These are phyloP conservation scores for Lates calcarifer DNA, from an alignment of 2,113 vertebrate genomes.

Conservation along the genomic window DNA sequence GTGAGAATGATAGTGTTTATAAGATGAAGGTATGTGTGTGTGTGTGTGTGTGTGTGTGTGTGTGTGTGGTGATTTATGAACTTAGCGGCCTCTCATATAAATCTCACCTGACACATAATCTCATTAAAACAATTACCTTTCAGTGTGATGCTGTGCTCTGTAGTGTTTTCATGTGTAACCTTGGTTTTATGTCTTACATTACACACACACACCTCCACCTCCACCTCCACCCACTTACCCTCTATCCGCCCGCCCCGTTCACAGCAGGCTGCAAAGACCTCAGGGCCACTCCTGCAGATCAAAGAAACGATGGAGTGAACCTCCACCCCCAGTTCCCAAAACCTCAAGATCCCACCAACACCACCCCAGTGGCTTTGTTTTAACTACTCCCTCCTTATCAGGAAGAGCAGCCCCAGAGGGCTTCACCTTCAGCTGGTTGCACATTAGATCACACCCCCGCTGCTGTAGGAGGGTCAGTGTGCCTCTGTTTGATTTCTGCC, in stretches of 20 bases:
- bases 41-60: constrained; percentile 10
- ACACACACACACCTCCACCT: constrained; percentile 17
- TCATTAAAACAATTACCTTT: constrained; percentile 42
- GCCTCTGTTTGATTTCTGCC: background rate
- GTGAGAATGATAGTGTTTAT: background rate
- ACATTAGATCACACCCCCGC: background rate
- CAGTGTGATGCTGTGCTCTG: background rate
- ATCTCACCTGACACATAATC: constrained; percentile 46
- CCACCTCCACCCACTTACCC: background rate
- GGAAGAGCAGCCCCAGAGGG: constrained; percentile 1
- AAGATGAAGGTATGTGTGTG: background rate
- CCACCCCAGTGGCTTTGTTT: background rate
- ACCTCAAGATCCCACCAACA: constrained; percentile 29
- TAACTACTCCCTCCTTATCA: no score
- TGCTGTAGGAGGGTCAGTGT: background rate
- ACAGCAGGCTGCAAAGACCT: constrained; percentile 59
- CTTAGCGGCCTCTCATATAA: constrained; percentile 27
- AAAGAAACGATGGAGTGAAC: constrained; percentile 50
- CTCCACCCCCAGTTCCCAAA: background rate
- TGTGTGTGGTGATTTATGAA: constrained; percentile 42
- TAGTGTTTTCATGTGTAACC: constrained; percentile 20
- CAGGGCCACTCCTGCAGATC: constrained; percentile 63
- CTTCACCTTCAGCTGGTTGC: background rate
- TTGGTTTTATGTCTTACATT: constrained; percentile 41
- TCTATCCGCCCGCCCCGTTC: constrained; percentile 4